Evolutionary conservation across 1,140 invertebrate genomes (phyloP).

Genomic region (Conus ventricosus): DNA sequence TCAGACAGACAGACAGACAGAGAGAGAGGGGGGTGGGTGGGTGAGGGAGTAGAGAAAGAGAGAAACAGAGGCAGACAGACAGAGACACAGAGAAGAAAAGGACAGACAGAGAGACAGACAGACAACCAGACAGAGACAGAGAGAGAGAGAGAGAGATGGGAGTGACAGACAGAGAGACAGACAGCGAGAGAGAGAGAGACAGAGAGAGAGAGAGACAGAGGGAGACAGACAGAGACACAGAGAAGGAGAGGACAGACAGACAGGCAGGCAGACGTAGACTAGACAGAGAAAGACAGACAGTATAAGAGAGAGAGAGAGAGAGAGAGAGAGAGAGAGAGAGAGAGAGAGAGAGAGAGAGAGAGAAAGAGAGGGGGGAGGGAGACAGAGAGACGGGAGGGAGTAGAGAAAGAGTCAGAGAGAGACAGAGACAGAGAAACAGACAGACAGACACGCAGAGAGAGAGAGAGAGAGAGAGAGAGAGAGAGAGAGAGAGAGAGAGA

Average conservation of each 20-base stretch:
- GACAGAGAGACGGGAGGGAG: background rate
- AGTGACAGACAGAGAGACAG: too few species aligned
- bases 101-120: background rate
- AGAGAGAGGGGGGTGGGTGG: too few species aligned
- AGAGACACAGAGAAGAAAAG: background rate
- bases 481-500: too few species aligned
- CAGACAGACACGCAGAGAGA: too few species aligned
- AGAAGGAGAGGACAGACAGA: background rate
- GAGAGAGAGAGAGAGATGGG: too few species aligned
- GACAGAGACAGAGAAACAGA: too few species aligned
- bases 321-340: background rate
- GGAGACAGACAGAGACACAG: background rate
- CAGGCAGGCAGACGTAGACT: background rate
- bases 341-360: background rate
- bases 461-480: too few species aligned
- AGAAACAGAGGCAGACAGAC: too few species aligned
- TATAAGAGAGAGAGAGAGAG: background rate
- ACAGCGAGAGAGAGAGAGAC: too few species aligned
- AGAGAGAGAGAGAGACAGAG: background rate
- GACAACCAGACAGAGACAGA: too few species aligned
- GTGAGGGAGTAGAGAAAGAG: background rate
- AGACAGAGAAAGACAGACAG: background rate
- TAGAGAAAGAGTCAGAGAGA: background rate
- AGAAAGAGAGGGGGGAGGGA: background rate
- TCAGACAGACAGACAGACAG: too few species aligned